A percentile compares a stretch with the other conserved stretches of the same genome.
phyloP scores from a whole-genome alignment of 2,888 invertebrate species.

The Notodromas monacha region DNA sequence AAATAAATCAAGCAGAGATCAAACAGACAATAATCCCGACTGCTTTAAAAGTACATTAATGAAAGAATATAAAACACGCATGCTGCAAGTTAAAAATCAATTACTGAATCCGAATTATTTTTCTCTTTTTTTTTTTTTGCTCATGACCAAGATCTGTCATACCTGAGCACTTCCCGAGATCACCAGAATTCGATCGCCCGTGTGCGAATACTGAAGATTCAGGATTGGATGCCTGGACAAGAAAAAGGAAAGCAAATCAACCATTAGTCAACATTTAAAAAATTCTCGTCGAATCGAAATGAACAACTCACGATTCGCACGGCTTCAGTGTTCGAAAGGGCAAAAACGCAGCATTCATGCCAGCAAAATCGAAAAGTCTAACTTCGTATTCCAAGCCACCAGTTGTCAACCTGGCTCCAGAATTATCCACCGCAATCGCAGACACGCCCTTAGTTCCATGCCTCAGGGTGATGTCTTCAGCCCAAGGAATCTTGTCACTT shows the following conservation, averaged over 20 bases:
- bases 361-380: conserved; percentile 92
- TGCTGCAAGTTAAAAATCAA: conserved; percentile 77
- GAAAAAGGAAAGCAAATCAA: conserved; percentile 6
- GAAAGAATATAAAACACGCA: no score
- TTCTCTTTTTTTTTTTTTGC: no score
- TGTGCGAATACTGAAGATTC: conserved; percentile 57
- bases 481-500: conserved; percentile 18
- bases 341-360: conserved; percentile 70
- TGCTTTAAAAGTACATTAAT: no score
- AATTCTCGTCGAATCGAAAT: neutral
- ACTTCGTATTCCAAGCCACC: conserved; percentile 89
- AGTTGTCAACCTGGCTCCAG: conserved; percentile 57
- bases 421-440: conserved; percentile 64
- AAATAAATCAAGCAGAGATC: conserved; percentile 9
- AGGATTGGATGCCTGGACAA: conserved; percentile 47
- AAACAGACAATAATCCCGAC: conserved; percentile 20
- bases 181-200: conserved; percentile 71
- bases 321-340: conserved; percentile 76
- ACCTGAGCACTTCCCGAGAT: conserved; percentile 54
- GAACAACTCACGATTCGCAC: conserved; percentile 30
- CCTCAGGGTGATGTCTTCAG: conserved; percentile 33
- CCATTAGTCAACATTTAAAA: conserved; percentile 9
- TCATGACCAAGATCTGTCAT: no score
- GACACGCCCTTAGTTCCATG: conserved; percentile 67
- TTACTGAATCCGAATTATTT: conserved; percentile 52